Percentiles rank a stretch among this genome's conserved stretches.
Evolutionary conservation across 2,888 invertebrate species (phyloP).

Genomic region (Scelioninae gen. 1): DNA sequence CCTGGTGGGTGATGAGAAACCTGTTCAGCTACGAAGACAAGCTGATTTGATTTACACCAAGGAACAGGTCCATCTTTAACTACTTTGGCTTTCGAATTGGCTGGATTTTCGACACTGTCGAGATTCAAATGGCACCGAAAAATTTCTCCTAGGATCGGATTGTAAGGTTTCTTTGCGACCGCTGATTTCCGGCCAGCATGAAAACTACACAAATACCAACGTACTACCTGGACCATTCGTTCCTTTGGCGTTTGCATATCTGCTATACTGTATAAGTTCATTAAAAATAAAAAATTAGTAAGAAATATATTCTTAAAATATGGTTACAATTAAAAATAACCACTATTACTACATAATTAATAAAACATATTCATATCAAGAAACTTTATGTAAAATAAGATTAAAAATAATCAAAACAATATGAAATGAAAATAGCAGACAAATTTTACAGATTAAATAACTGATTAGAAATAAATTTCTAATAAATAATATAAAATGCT

Average conservation of each 20-base stretch:
- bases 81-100: constrained; percentile 70
- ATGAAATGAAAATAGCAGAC: no score
- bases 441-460: no score
- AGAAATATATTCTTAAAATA: no score
- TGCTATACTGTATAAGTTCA: constrained; percentile 89
- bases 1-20: constrained; percentile 99
- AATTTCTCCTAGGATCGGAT: constrained; percentile 98
- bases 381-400: no score
- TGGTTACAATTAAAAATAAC: no score
- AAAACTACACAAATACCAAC: constrained; percentile 99
- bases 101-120: constrained; percentile 78
- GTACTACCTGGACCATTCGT: constrained; percentile 96
- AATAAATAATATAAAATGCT: no score
- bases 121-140: constrained; percentile 96
- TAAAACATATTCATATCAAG: no score
- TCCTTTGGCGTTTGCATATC: constrained; percentile 93
- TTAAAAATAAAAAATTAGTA: not conserved
- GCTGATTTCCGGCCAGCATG: constrained; percentile 98
- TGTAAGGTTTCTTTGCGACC: constrained; percentile 99
- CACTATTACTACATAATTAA: no score
- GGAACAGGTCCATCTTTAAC: constrained; percentile 94
- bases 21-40: constrained; percentile 98
- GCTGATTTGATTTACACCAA: constrained; percentile 94
- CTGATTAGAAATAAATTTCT: no score
- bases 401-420: no score